Base-by-base conservation (phyloP, 2,113 vertebrate genomes). In the Formicarius rufipectus region DNA sequence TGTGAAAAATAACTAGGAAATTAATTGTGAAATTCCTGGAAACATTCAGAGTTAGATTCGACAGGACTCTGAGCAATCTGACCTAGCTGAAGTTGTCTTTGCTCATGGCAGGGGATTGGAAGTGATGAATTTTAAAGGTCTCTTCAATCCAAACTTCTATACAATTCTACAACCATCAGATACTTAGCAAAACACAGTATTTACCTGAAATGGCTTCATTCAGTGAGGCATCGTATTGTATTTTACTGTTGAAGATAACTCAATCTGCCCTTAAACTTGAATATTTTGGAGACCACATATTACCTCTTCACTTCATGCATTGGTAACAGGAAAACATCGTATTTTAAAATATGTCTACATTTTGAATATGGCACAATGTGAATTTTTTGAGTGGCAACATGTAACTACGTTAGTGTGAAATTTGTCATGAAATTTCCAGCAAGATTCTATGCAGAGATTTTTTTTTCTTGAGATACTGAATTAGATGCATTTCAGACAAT, bases 401-500 rank as follows among this genome's bases (percentile, higher is more conserved):
- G 2, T 40, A 49, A 55, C 15, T 60, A 19, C 0, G 0, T 15
- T 60, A 30, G 8, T 2, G 1, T 44, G 18, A 87, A 55, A 7
- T 45, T 63, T 3, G 1, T 52, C 20, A 44, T 0, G 1, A 52
- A 83, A 76, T 30, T 73, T 21, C 37, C 39, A 35, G 12, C 35
- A 85, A 68, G 18, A 33, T 55, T 63, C 10, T 33, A 50, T 21
- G 14, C 19, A 68, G 24, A 59, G 33, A 44, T 19, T 4, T 50
- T 37, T 84, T 74, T 73, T 68, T 39, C 21, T 45, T 64, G 21
- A 88, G 53, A 73, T 5, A 14, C 6, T 42, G 60, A 50, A 72
- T 5, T 35, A 18, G 12, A 59, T 3, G 1, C 35, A 8, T 63
- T 93, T 96, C 21, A 68, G 33, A 37, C 30, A 35, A 45, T 68